Conservation (phyloP, 2,113 vertebrate species). For the Chunga burmeisteri region DNA sequence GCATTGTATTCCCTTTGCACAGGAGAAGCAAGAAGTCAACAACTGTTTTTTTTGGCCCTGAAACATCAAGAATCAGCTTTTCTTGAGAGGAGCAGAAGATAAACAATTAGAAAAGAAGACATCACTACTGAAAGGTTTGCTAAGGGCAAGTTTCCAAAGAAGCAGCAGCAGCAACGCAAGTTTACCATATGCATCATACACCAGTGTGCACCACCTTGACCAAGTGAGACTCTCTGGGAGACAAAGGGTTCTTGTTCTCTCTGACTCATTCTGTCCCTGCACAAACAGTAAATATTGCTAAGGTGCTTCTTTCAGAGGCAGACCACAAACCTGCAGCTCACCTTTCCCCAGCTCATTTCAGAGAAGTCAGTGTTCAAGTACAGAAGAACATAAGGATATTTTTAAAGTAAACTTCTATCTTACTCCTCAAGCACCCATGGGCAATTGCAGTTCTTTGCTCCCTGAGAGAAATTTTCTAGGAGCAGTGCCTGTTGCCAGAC, state of each 20-base stretch:
- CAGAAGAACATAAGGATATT: neutral
- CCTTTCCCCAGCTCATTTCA: neutral
- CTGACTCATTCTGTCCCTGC: neutral
- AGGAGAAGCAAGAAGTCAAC: neutral
- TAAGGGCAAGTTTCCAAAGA: neutral
- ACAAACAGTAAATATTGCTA: neutral
- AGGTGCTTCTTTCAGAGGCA: neutral
- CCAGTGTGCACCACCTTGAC: neutral
- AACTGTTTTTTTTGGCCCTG: neutral
- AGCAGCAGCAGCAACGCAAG: neutral
- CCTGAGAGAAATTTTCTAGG: neutral
- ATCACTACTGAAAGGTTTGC: neutral
- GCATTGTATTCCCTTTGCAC: neutral
- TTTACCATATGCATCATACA: neutral
- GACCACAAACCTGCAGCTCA: neutral
- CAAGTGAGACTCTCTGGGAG: neutral
- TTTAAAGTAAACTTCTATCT: neutral
- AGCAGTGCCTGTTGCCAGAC: neutral
- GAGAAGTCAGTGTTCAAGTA: neutral
- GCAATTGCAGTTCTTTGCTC: neutral
- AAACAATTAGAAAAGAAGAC: neutral
- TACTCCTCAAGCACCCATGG: neutral
- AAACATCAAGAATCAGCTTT: neutral
- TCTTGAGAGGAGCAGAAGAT: neutral
- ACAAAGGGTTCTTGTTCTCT: neutral